phyloP scores from a whole-genome alignment of 1,140 invertebrate species.

The Drosophila watanabei region DNA sequence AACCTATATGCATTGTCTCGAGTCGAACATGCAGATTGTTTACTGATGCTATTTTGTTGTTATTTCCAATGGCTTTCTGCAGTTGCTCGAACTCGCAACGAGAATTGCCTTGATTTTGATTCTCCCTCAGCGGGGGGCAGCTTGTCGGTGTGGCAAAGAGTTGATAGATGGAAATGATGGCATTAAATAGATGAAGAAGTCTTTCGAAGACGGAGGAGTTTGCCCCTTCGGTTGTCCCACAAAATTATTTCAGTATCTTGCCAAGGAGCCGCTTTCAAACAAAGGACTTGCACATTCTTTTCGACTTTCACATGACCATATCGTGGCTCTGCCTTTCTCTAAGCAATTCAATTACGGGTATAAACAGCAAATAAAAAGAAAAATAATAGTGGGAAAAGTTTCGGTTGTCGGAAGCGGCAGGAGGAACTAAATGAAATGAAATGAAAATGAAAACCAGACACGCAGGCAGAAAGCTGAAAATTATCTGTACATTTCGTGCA shows the following conservation, averaged over 20 bases:
- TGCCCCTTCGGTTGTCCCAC: neutral
- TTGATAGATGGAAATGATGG: conserved; percentile 28
- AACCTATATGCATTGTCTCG: conserved; percentile 73
- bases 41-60: conserved; percentile 65
- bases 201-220: neutral
- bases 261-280: conserved; percentile 7
- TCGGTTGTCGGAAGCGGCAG: conserved; percentile 25
- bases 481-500: conserved; percentile 75
- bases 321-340: conserved; percentile 22
- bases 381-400: conserved; percentile 39
- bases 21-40: conserved; percentile 74
- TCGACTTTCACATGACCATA: conserved; percentile 19
- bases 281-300: conserved; percentile 19
- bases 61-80: conserved; percentile 68
- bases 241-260: conserved; percentile 14
- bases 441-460: conserved; percentile 70
- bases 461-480: conserved; percentile 66
- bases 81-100: conserved; percentile 57
- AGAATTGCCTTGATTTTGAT: conserved; percentile 63
- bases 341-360: conserved; percentile 72
- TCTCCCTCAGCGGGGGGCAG: conserved; percentile 1
- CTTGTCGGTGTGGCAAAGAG: conserved; percentile 2
- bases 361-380: conserved; percentile 40
- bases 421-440: conserved; percentile 49
- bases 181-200: conserved; percentile 39